phyloP scores from a whole-genome alignment of 2,888 invertebrate genomes.

The Lepidochitona cinerea region DNA sequence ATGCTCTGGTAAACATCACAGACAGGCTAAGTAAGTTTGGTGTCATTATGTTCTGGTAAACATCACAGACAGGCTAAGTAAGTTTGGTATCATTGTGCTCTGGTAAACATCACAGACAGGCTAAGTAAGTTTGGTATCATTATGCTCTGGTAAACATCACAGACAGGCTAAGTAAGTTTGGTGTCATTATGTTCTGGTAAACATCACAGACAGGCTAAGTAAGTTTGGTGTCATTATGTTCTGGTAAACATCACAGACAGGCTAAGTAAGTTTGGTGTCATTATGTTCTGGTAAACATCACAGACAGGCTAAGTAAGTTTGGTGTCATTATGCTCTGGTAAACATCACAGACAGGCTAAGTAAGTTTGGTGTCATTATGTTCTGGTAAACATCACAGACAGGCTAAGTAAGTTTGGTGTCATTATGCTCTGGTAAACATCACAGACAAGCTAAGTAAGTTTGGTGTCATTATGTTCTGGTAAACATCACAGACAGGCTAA shows the following conservation, averaged over 20 bases:
- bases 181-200: no score
- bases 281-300: no score
- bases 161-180: not conserved
- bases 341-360: not conserved
- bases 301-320: not conserved
- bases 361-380: not conserved
- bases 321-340: no score
- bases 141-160: no score
- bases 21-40: not conserved
- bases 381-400: constrained; percentile 75
- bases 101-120: constrained; percentile 76
- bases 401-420: no score
- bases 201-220: not conserved
- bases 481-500: not conserved
- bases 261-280: no score
- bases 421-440: no score
- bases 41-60: no score
- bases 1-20: no score
- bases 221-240: not conserved
- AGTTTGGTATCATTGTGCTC: not conserved
- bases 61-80: not conserved
- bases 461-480: no score
- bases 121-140: no score
- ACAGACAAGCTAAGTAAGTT: not conserved
- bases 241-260: constrained; percentile 75